Evolutionary conservation across 2,888 invertebrate genomes (phyloP).

Genomic region (Tortrix viridana): DNA sequence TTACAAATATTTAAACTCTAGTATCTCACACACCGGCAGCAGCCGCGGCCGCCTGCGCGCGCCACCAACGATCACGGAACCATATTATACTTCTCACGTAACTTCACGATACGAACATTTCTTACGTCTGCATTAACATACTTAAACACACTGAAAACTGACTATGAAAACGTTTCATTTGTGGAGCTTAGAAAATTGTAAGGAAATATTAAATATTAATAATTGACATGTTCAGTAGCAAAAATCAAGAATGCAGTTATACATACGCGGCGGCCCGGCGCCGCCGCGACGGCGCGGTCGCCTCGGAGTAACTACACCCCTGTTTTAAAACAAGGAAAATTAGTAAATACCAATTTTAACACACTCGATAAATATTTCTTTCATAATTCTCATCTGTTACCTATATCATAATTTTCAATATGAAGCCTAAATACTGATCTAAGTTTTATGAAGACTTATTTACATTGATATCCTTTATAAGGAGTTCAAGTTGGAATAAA

Average conservation of each 20-base stretch:
- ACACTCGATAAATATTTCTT: constrained; percentile 67
- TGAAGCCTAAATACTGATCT: constrained; percentile 71
- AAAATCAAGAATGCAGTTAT: constrained; percentile 44
- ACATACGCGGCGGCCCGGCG: constrained; percentile 39
- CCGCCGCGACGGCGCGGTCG: constrained; percentile 1
- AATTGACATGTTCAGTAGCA: constrained; percentile 53
- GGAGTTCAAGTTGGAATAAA: constrained; percentile 72
- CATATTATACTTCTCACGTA: constrained; percentile 80
- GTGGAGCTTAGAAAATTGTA: constrained; percentile 52
- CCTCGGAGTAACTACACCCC: constrained; percentile 43
- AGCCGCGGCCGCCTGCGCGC: constrained; percentile 54
- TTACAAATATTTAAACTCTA: constrained; percentile 79
- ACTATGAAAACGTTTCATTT: constrained; percentile 44
- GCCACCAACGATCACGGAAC: constrained; percentile 58
- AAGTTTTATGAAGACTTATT: constrained; percentile 72
- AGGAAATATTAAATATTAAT: constrained; percentile 57
- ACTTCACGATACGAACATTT: constrained; percentile 47
- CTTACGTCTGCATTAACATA: constrained; percentile 57
- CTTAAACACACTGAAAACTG: constrained; percentile 48
- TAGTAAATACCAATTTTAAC: constrained; percentile 61
- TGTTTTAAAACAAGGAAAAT: constrained; percentile 58
- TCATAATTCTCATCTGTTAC: constrained; percentile 71
- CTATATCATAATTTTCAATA: constrained; percentile 69
- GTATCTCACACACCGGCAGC: constrained; percentile 76
- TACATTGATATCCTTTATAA: constrained; percentile 78